phyloP scores from a whole-genome alignment of 2,888 invertebrate genomes.

The Hypolimnas misippus region DNA sequence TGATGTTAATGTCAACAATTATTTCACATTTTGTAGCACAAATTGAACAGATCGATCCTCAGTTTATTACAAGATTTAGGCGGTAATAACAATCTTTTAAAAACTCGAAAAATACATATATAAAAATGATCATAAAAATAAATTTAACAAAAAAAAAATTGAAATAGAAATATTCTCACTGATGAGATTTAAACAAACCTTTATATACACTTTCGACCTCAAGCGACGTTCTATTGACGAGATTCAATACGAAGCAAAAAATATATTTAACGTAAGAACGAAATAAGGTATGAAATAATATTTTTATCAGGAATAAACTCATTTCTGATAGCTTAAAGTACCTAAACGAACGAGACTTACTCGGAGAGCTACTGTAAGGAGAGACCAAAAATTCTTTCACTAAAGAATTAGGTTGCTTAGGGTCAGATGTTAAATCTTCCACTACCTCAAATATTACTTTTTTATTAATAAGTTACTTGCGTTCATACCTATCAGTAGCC shows the following conservation, averaged over 20 bases:
- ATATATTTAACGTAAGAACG: too few species aligned
- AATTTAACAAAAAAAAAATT: too few species aligned
- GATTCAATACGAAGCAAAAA: too few species aligned
- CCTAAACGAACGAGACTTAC: background rate
- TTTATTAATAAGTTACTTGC: slow-evolving; percentile 34
- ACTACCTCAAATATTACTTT: slow-evolving; percentile 49
- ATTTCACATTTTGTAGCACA: too few species aligned
- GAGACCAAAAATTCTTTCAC: slow-evolving; percentile 9
- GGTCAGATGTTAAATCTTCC: slow-evolving; percentile 35
- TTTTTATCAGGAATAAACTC: background rate
- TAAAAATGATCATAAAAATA: too few species aligned
- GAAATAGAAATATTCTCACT: too few species aligned
- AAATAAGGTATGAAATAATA: background rate
- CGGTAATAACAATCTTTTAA: too few species aligned
- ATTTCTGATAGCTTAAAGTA: background rate
- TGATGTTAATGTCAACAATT: too few species aligned
- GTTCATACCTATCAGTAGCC: slow-evolving; percentile 31
- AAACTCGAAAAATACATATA: too few species aligned
- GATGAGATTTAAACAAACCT: too few species aligned
- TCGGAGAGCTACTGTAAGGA: background rate
- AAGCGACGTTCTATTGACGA: background rate
- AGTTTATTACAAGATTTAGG: too few species aligned
- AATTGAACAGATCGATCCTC: too few species aligned
- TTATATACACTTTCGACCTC: background rate
- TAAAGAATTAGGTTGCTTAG: slow-evolving; percentile 16